These are phyloP conservation scores for Hemiprocne comata DNA, from an alignment of 2,113 vertebrate species.

Conservation along the genomic window DNA sequence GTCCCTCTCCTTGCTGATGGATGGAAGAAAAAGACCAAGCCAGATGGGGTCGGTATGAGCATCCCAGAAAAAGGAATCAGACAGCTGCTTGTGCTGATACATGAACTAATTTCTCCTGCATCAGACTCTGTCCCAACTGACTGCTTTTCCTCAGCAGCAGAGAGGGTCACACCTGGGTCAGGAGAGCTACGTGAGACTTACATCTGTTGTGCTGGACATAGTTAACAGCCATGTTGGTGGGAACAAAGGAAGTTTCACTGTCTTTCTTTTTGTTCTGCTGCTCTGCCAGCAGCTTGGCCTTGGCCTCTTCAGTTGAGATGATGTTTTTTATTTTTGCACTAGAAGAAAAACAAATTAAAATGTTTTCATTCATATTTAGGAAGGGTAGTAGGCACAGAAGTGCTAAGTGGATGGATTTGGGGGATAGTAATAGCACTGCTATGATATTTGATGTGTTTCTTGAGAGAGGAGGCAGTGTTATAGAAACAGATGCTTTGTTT, in stretches of 20 bases:
- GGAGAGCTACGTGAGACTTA: constrained; percentile 62
- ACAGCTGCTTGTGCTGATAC: background rate
- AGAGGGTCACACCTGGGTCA: background rate
- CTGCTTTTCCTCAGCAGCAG: background rate
- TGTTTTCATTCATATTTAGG: background rate
- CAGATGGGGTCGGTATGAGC: background rate
- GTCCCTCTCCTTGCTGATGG: background rate
- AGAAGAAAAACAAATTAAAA: background rate
- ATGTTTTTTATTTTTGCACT: constrained; percentile 99
- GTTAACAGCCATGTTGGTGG: constrained; percentile 97
- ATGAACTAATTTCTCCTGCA: background rate
- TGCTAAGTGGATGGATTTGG: background rate
- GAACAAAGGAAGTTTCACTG: constrained; percentile 93
- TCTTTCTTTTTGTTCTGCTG: constrained; percentile 98
- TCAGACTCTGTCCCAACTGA: background rate
- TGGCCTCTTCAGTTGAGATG: constrained; percentile 94
- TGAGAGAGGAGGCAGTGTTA: background rate
- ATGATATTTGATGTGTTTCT: background rate
- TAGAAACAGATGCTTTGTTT: background rate
- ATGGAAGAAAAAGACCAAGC: background rate
- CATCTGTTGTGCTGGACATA: constrained; percentile 98
- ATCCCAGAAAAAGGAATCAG: background rate
- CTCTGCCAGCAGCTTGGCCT: constrained; percentile 92
- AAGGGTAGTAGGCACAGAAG: background rate
- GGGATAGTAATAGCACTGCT: background rate